Evolutionary conservation across 2,888 invertebrate genomes (phyloP), one percentile per base, ranked within the genome.

Genomic region (Onthophagus sagittarius): DNA sequence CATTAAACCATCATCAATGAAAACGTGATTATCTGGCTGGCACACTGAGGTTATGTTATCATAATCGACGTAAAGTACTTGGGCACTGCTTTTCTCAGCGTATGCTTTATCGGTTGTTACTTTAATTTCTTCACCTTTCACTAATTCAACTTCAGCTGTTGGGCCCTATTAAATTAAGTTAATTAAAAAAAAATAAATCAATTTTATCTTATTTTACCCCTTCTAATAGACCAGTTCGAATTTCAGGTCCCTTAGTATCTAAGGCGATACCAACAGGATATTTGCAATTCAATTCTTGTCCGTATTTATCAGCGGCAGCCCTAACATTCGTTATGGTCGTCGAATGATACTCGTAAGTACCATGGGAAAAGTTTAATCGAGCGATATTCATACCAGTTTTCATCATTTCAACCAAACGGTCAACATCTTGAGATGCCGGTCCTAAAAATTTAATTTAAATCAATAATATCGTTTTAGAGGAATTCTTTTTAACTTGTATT

Each of bases 221-320:
- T 85, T 94, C 94, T 77, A 98, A 88, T 62, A 99, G 89, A 11
- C 98, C 98, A 73, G 98, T 99, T 82, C 99, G 92, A 83, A 99
- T 99, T 87, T 99, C 98, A 0, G 98, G 98, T 1, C 98, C 98
- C 86, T 99, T 99, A 5, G 99, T 99, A 82, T 99, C 98, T 75
- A 99, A 87, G 39, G 99, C 99, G 83, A 99, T 95, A 33, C 97
- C 98, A 62, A 98, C 89, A 0, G 97, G 93, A 83, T 90, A 91
- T 9, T 88, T 89, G 79, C 92, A 89, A 63, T 93, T 93, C 7
- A 91, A 84, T 80, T 91, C 92, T 39, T 90, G 89, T 77, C 93
- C 92, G 82, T 95, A 92, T 83, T 91, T 93, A 81, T 90, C 91
- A 77, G 92, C 93, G 0, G 98, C 98, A 78, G 89, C 87, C 13